phyloP scores from a whole-genome alignment of 1,140 invertebrate species.

The Diprion similis region DNA sequence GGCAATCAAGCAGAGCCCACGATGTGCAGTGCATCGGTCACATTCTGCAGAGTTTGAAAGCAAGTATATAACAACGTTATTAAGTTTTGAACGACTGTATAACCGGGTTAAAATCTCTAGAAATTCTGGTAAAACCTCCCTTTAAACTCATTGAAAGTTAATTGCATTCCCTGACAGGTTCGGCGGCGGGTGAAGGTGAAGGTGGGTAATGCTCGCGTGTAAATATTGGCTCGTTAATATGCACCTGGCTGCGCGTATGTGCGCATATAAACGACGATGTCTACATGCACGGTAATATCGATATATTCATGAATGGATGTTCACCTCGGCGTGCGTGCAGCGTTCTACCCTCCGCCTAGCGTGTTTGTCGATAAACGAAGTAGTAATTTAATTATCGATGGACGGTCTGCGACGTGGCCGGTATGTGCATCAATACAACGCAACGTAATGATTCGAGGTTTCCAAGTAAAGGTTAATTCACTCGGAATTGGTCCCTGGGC shows the following conservation, averaged over 20 bases:
- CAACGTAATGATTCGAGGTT: neutral
- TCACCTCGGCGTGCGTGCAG: neutral
- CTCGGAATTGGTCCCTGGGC: neutral
- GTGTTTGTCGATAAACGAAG: slow-evolving; percentile 3
- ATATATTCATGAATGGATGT: neutral
- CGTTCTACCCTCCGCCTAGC: neutral
- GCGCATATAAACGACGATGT: neutral
- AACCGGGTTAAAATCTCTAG: neutral
- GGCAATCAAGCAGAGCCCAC: too few relatives aligned
- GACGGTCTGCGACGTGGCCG: neutral
- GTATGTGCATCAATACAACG: neutral
- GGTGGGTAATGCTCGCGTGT: neutral
- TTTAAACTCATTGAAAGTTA: neutral
- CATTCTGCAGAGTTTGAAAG: too few relatives aligned
- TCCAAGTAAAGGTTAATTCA: neutral
- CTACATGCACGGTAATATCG: too few relatives aligned
- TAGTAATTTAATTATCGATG: neutral
- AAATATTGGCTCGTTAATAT: neutral
- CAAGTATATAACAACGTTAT: neutral
- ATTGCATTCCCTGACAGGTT: slow-evolving; percentile 4
- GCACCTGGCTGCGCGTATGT: neutral
- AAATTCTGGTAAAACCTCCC: neutral
- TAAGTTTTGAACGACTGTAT: neutral
- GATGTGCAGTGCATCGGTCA: too few relatives aligned
- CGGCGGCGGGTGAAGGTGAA: neutral